Percentiles rank a stretch among this genome's conserved stretches.
phyloP scores from a whole-genome alignment of 2,888 invertebrate genomes.

The Ochropleura plecta region DNA sequence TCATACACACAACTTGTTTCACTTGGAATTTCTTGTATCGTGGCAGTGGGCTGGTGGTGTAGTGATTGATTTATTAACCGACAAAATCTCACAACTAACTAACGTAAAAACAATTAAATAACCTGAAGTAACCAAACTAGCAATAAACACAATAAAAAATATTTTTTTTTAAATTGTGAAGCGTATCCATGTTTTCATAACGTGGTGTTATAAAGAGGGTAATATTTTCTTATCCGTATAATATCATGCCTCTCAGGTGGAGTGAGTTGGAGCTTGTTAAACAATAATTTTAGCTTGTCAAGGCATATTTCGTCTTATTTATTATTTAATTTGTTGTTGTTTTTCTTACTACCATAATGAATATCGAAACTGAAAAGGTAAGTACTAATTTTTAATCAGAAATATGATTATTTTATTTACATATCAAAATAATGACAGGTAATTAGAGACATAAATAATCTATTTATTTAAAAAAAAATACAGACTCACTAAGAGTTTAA shows the following conservation, averaged over 20 bases:
- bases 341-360: neutral
- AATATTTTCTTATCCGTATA: slow-evolving; percentile 47
- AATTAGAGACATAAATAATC: neutral
- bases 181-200: slow-evolving; percentile 42
- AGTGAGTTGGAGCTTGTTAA: slow-evolving; percentile 25
- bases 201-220: slow-evolving; percentile 27
- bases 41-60: neutral
- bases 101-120: neutral
- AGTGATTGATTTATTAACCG: neutral
- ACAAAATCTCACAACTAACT: neutral
- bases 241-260: slow-evolving; percentile 39
- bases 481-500: no score
- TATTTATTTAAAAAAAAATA: no score
- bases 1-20: no score
- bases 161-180: neutral
- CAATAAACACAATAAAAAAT: no score
- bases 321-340: slow-evolving; percentile 9
- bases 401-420: neutral
- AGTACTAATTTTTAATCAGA: neutral
- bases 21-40: no score
- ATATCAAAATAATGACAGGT: neutral
- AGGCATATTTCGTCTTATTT: slow-evolving; percentile 6
- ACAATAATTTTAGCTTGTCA: slow-evolving; percentile 40
- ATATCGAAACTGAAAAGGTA: neutral
- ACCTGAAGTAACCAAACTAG: neutral